These are phyloP conservation scores for Hoplodrina ambigua DNA, from an alignment of 2,888 invertebrate genomes.

Conservation along the genomic window DNA sequence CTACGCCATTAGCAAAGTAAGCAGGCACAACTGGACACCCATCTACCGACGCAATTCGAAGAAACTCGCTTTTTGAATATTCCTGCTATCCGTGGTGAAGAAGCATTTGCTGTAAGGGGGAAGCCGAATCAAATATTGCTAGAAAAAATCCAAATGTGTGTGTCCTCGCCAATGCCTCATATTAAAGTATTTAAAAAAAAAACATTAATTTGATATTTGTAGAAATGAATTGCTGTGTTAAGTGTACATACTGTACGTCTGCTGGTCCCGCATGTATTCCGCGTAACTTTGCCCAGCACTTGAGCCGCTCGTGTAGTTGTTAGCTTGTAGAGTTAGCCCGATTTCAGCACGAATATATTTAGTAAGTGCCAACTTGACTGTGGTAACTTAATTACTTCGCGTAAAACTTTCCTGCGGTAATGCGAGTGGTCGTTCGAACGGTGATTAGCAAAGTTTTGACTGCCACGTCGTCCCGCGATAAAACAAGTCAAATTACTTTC, in stretches of 20 bases:
- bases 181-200: too few relatives aligned
- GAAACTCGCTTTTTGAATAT: not conserved
- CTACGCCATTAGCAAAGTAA: not conserved
- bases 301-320: constrained; percentile 46
- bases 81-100: not conserved
- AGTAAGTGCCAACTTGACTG: constrained; percentile 67
- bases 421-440: constrained; percentile 78
- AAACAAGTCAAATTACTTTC: constrained; percentile 57
- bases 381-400: constrained; percentile 79
- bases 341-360: constrained; percentile 60
- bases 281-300: constrained; percentile 40
- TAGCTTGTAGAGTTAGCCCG: constrained; percentile 45
- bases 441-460: constrained; percentile 81
- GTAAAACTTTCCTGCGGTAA: constrained; percentile 75
- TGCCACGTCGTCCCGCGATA: constrained; percentile 51
- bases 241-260: constrained; percentile 11
- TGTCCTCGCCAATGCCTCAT: too few relatives aligned
- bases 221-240: constrained; percentile 4
- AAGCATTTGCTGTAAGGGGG: too few relatives aligned
- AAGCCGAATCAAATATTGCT: too few relatives aligned
- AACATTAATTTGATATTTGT: not conserved
- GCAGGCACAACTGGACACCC: not conserved
- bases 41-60: not conserved
- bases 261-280: constrained; percentile 30
- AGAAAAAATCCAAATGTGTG: too few relatives aligned